These are phyloP conservation scores for Lutjanus erythropterus DNA, from an alignment of 2,113 vertebrate genomes.

Conservation along the genomic window DNA sequence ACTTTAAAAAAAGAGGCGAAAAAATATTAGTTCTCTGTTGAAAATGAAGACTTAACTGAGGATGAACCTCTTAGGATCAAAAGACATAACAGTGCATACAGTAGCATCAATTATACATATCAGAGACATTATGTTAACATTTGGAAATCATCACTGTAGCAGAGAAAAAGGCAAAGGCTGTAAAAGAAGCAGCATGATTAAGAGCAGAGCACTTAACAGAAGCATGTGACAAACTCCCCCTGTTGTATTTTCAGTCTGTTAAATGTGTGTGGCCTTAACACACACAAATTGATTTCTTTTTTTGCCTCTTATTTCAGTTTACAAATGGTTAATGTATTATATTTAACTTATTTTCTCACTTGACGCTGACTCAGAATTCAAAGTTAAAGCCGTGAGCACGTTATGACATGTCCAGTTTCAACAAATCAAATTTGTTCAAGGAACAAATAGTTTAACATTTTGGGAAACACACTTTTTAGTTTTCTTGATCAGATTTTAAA, in stretches of 20 bases:
- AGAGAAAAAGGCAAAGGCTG: conserved; percentile 36
- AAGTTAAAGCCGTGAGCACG: not conserved
- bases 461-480: no score
- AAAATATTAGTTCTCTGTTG: conserved; percentile 60
- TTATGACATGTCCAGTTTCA: not conserved
- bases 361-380: not conserved
- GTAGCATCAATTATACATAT: conserved; percentile 35
- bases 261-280: not conserved
- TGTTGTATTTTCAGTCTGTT: no score
- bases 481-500: not conserved
- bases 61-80: conserved; percentile 54
- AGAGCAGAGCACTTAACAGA: conserved; percentile 42
- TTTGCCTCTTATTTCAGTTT: not conserved
- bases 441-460: not conserved
- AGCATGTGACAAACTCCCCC: conserved; percentile 57
- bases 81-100: conserved; percentile 51
- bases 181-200: conserved; percentile 48
- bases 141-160: conserved; percentile 35
- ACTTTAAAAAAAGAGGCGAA: conserved; percentile 58
- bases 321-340: no score
- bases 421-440: no score
- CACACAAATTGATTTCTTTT: not conserved
- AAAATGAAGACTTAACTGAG: conserved; percentile 64
- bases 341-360: no score
- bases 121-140: conserved; percentile 43